phyloP scores from a whole-genome alignment of 1,140 invertebrate species.

The Hyles euphorbiae region DNA sequence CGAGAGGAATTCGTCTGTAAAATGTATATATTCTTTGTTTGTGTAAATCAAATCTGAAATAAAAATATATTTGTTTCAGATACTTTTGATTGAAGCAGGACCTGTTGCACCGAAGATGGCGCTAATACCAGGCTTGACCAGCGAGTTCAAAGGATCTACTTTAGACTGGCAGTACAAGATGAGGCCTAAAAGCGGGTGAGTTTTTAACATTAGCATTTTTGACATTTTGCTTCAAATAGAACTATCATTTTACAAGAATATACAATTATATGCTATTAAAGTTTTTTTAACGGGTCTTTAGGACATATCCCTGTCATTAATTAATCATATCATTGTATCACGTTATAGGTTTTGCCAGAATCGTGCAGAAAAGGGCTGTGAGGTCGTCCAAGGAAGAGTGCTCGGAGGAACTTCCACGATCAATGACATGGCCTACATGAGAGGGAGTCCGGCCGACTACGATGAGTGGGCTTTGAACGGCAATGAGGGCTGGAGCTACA shows the following conservation, averaged over 20 bases:
- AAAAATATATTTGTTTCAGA: constrained; percentile 38
- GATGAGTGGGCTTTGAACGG: constrained; percentile 80
- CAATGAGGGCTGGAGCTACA: constrained; percentile 81
- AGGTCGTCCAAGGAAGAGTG: constrained; percentile 77
- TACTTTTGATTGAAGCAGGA: constrained; percentile 81
- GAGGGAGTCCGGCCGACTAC: constrained; percentile 83
- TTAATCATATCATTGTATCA: constrained; percentile 45
- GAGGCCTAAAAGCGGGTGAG: constrained; percentile 77
- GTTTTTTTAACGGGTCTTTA: constrained; percentile 9
- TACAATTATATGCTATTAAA: not conserved
- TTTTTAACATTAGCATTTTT: constrained; percentile 3
- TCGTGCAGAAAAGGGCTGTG: constrained; percentile 44
- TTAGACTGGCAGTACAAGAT: constrained; percentile 84
- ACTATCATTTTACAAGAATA: constrained; percentile 1
- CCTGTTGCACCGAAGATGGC: constrained; percentile 82
- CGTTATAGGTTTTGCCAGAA: constrained; percentile 60
- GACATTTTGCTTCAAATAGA: not conserved
- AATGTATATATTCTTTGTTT: too few species aligned
- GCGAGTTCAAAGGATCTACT: constrained; percentile 74
- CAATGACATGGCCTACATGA: constrained; percentile 89
- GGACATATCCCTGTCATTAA: constrained; percentile 26
- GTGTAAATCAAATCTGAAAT: not conserved
- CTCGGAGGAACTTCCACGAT: constrained; percentile 86
- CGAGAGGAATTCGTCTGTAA: too few species aligned
- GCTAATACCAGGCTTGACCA: constrained; percentile 79